Evolutionary conservation across 2,113 vertebrate genomes (phyloP), one percentile per base, ranked within the genome.

Genomic region (Sceloporus undulatus): DNA sequence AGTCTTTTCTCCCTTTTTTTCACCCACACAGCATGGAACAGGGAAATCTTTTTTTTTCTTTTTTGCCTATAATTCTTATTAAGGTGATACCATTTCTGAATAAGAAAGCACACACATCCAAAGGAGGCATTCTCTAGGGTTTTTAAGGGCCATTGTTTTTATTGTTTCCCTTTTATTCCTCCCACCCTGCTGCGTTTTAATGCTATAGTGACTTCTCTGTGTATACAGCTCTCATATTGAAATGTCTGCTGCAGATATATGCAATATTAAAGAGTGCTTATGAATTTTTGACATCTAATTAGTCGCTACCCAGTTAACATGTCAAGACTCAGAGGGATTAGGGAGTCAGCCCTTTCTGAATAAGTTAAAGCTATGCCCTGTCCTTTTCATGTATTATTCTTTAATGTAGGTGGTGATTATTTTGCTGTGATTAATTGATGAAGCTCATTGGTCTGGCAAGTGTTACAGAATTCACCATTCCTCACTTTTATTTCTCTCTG

Each of bases 261-360:
- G 98, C 98, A 99, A 99, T 99, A 99, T 99, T 99, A 99, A 99
- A 99, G 97, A 99, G 98, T 96, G 97, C 98, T 99, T 99, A 98
- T 99, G 98, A 99, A 99, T 99, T 99, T 99, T 98, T 99, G 98
- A 99, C 98, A 98, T 98, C 98, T 99, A 99, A 99, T 99, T 99
- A 99, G 98, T 98, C 95, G 97, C 97, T 98, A 98, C 97, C 97
- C 98, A 98, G 98, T 98, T 98, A 99, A 98, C 98, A 98, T 98
- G 98, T 98, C 97, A 97, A 97, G 97, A 97, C 98, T 98, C 97
- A 94, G 96, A 97, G 98, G 98, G 98, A 98, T 97, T 97, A 98
- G 96, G 96, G 96, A 98, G 97, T 97, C 96, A 95, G 96, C 95
- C 96, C 97, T 98, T 97, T 99, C 97, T 98, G 98, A 98, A 98